Conservation (phyloP, 1,140 invertebrate species). For the Phymorhynchus buccinoides region DNA sequence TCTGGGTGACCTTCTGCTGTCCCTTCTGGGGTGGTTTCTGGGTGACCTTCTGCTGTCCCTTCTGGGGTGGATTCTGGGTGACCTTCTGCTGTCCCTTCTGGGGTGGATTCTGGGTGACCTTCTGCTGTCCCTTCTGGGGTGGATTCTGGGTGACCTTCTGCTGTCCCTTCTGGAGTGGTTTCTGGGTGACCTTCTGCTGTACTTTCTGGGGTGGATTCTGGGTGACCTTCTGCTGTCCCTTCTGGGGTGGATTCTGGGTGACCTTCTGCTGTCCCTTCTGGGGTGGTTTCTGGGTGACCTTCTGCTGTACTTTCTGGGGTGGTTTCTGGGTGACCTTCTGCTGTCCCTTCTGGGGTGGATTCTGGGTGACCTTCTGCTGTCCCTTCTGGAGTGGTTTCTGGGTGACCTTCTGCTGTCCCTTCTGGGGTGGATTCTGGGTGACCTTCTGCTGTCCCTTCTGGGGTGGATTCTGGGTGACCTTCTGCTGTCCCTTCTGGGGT, state of each 20-base stretch:
- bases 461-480: too few relatives aligned
- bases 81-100: neutral
- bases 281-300: neutral
- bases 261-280: neutral
- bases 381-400: conserved; percentile 35
- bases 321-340: too few relatives aligned
- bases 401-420: neutral
- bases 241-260: neutral
- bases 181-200: neutral
- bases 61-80: neutral
- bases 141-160: neutral
- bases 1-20: neutral
- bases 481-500: neutral
- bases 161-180: neutral
- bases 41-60: too few relatives aligned
- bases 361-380: neutral
- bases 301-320: neutral
- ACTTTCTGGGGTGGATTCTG: neutral
- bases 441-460: neutral
- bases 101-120: neutral
- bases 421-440: neutral
- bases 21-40: neutral
- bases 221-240: neutral
- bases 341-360: neutral
- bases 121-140: neutral